These are phyloP conservation scores for Collichthys lucidus DNA, from an alignment of 2,113 vertebrate species.

Conservation along the genomic window DNA sequence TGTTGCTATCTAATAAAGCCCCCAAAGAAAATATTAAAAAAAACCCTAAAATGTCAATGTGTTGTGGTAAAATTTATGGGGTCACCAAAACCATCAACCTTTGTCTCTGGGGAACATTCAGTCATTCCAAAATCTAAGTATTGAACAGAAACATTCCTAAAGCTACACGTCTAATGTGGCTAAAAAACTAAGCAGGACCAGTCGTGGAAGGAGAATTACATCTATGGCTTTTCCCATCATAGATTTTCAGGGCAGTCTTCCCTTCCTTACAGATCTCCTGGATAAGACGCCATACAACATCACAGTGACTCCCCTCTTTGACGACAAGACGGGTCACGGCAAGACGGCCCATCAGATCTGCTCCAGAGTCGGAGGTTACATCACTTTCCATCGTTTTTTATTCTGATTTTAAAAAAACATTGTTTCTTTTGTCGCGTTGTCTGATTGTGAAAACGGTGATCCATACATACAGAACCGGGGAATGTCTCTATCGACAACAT, in stretches of 20 bases:
- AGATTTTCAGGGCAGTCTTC: background rate
- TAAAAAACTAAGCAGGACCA: background rate
- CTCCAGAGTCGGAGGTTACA: conserved; percentile 62
- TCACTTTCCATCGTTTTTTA: background rate
- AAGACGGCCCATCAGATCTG: conserved; percentile 53
- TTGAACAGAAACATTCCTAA: no score
- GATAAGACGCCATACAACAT: conserved; percentile 64
- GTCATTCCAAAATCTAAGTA: background rate
- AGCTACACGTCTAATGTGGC: no score
- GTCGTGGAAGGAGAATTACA: background rate
- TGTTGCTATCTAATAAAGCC: background rate
- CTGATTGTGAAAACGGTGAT: background rate
- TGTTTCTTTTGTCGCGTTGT: background rate
- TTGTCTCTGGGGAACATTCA: background rate
- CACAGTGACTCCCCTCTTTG: conserved; percentile 73
- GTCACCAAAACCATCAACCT: background rate
- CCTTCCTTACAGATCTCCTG: conserved; percentile 59
- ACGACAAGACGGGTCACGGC: conserved; percentile 54
- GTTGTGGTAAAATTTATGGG: background rate
- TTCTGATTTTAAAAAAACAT: background rate
- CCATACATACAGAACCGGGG: conserved; percentile 50
- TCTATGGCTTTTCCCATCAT: background rate
- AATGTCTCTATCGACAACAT: conserved; percentile 20
- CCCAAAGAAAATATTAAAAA: background rate
- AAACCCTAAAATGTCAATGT: background rate